Percentiles rank a stretch among this genome's conserved stretches.
phyloP scores from a whole-genome alignment of 2,113 vertebrate species.

The Fregata magnificens region DNA sequence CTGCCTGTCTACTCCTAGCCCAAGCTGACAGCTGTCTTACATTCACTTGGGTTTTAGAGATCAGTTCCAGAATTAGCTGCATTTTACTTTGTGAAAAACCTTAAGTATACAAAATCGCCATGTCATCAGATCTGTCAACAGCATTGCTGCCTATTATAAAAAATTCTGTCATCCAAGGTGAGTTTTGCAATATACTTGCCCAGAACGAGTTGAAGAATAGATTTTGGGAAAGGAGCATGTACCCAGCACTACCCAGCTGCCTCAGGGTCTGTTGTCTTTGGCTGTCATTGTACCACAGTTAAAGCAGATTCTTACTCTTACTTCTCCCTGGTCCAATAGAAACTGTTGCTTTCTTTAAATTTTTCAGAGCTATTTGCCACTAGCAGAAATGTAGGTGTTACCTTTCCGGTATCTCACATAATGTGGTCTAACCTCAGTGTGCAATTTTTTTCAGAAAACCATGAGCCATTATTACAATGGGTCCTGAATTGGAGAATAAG shows the following conservation, averaged over 20 bases:
- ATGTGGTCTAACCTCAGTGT: not conserved
- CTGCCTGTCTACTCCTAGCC: not conserved
- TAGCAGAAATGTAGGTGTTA: not conserved
- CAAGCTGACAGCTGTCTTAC: not conserved
- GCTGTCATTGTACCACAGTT: not conserved
- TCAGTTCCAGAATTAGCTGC: not conserved
- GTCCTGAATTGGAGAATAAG: not conserved
- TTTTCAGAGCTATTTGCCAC: not conserved
- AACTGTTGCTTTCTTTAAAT: not conserved
- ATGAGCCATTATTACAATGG: accelerated
- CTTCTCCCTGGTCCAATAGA: not conserved
- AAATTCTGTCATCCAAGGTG: not conserved
- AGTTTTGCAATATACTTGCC: not conserved
- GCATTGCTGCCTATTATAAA: not conserved
- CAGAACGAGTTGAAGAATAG: not conserved
- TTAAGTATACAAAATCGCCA: not conserved
- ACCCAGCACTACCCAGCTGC: not conserved
- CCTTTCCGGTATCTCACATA: not conserved
- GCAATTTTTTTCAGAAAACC: not conserved
- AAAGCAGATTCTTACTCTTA: not conserved
- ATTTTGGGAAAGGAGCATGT: not conserved
- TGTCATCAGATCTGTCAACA: not conserved
- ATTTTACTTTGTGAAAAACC: not conserved
- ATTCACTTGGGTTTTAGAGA: not conserved
- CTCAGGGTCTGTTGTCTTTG: not conserved